Conservation (phyloP, 1,140 invertebrate genomes). For the Streblospio benedicti region DNA sequence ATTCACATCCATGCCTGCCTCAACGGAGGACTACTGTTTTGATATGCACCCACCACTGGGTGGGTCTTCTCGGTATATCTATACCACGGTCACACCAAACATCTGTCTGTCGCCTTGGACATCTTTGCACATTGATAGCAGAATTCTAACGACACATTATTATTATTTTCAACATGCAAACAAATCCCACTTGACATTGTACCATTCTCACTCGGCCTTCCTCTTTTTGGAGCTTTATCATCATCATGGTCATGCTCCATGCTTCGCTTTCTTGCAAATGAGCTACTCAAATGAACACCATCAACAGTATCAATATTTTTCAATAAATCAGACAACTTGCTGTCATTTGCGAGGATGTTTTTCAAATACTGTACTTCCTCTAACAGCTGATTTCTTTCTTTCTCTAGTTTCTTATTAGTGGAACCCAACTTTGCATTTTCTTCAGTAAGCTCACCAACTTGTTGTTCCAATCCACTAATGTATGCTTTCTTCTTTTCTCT, state of each 20-base stretch:
- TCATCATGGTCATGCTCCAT: constrained; percentile 26
- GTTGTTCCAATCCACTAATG: constrained; percentile 30
- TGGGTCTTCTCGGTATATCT: no score
- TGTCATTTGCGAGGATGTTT: constrained; percentile 37
- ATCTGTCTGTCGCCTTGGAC: neutral
- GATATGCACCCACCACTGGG: neutral
- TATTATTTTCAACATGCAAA: constrained; percentile 36
- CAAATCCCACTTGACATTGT: constrained; percentile 30
- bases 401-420: constrained; percentile 16
- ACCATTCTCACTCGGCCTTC: neutral
- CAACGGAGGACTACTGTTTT: neutral
- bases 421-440: constrained; percentile 26
- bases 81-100: neutral
- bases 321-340: constrained; percentile 31
- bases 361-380: constrained; percentile 37
- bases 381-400: constrained; percentile 21
- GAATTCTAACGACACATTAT: constrained; percentile 37
- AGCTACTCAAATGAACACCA: constrained; percentile 30
- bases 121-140: constrained; percentile 29
- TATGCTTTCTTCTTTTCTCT: constrained; percentile 39
- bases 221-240: constrained; percentile 15
- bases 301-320: constrained; percentile 35
- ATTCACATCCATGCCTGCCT: neutral
- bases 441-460: constrained; percentile 24
- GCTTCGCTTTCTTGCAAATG: constrained; percentile 18